Conservation (phyloP, 2,113 vertebrate genomes). For the Pluvianellus socialis region DNA sequence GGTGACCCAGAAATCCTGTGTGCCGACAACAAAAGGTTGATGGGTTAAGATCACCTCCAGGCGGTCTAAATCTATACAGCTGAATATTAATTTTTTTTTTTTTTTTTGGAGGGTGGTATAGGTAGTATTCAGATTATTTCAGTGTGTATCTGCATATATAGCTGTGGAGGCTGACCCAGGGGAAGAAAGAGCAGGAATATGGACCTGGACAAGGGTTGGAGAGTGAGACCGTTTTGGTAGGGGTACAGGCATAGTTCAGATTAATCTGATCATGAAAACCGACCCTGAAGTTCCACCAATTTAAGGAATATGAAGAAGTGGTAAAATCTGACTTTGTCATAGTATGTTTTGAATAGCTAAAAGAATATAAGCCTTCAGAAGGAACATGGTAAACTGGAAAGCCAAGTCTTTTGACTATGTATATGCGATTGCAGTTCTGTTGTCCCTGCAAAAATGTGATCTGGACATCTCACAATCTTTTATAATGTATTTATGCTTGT, state of each 20-base stretch:
- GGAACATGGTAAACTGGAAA: not conserved
- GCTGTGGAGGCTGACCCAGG: not conserved
- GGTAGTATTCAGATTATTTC: not conserved
- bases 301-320: not conserved
- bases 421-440: not conserved
- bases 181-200: not conserved
- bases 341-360: not conserved
- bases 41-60: not conserved
- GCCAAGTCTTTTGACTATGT: not conserved
- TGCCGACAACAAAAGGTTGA: not conserved
- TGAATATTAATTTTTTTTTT: not conserved
- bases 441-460: not conserved
- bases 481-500: not conserved
- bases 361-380: not conserved
- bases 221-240: not conserved
- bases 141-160: rapidly evolving
- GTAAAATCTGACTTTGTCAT: not conserved
- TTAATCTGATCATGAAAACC: not conserved
- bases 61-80: not conserved
- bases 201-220: not conserved
- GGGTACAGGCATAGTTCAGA: not conserved
- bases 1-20: not conserved
- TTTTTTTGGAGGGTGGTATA: not conserved
- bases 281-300: not conserved
- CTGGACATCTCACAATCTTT: not conserved